phyloP scores from a whole-genome alignment of 35 echinoderm and acorn worm genomes.

The Apostichopus parvimensis region DNA sequence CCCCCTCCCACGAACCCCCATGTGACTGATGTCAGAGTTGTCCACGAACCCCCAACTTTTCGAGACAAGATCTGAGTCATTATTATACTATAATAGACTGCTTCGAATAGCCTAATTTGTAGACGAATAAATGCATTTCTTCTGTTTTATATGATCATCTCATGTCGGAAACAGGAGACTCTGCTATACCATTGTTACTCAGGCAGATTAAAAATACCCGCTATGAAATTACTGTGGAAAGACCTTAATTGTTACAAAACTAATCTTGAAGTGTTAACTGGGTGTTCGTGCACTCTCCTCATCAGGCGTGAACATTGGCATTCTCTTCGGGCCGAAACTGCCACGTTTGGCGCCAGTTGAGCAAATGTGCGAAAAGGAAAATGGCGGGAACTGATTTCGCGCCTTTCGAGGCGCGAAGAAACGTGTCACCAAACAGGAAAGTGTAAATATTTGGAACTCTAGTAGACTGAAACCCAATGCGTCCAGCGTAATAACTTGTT shows the following conservation, averaged over 20 bases:
- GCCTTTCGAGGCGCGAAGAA: constrained; percentile 51
- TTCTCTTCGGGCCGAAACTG: constrained; percentile 56
- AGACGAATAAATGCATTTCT: too few species aligned
- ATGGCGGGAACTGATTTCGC: constrained; percentile 60
- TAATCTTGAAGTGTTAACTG: constrained; percentile 51
- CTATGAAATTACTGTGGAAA: background rate
- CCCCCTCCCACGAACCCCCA: too few species aligned
- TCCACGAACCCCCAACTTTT: too few species aligned
- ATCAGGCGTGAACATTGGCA: constrained; percentile 42
- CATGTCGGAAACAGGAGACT: too few species aligned
- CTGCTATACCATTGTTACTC: background rate
- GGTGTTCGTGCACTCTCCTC: constrained; percentile 47
- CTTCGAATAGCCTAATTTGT: too few species aligned
- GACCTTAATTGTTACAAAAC: constrained; percentile 34
- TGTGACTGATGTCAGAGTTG: too few species aligned
- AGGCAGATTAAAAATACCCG: background rate
- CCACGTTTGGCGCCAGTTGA: constrained; percentile 58
- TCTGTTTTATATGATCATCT: too few species aligned
- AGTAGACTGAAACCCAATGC: constrained; percentile 48
- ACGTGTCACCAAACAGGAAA: constrained; percentile 51
- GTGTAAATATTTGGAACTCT: constrained; percentile 60
- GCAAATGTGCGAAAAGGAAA: constrained; percentile 57
- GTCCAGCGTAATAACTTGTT: constrained; percentile 53
- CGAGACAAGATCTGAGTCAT: too few species aligned
- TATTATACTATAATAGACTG: background rate